Conservation (phyloP, 1,140 invertebrate species). For the Bicyclus anynana region DNA sequence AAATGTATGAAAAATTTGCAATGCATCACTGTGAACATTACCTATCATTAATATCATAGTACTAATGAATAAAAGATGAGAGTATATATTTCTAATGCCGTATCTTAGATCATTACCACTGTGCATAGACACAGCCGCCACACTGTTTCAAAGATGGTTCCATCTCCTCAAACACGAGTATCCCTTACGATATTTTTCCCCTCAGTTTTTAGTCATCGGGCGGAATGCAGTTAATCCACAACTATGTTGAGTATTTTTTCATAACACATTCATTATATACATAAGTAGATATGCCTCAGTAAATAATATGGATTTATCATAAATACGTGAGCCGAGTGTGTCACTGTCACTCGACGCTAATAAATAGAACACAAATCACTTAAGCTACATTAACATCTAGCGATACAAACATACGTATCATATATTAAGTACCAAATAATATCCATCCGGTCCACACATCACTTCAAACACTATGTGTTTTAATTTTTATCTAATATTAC, state of each 20-base stretch:
- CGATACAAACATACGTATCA: constrained; percentile 56
- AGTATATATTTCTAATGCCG: no score
- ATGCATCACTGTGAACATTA: no score
- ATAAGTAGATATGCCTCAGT: constrained; percentile 71
- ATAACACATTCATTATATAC: constrained; percentile 66
- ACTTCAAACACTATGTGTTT: constrained; percentile 62
- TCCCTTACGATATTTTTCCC: constrained; percentile 60
- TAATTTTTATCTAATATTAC: constrained; percentile 34
- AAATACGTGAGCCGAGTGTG: constrained; percentile 57
- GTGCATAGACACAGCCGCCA: constrained; percentile 1
- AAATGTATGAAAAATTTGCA: no score
- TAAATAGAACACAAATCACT: constrained; percentile 50
- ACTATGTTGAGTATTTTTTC: constrained; percentile 75
- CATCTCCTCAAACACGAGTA: constrained; percentile 46
- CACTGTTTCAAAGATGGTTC: constrained; percentile 28
- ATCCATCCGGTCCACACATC: constrained; percentile 43
- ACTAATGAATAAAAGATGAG: no score
- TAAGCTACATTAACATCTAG: constrained; percentile 55
- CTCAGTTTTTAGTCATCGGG: constrained; percentile 70
- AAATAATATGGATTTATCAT: constrained; percentile 62
- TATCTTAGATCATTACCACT: no score
- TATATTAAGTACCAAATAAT: constrained; percentile 63
- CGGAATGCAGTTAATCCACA: constrained; percentile 75
- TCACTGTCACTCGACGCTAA: constrained; percentile 45
- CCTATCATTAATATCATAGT: no score